Evolutionary conservation across 2,888 invertebrate species (phyloP).

Genomic region (Sphaeridia pumilis): DNA sequence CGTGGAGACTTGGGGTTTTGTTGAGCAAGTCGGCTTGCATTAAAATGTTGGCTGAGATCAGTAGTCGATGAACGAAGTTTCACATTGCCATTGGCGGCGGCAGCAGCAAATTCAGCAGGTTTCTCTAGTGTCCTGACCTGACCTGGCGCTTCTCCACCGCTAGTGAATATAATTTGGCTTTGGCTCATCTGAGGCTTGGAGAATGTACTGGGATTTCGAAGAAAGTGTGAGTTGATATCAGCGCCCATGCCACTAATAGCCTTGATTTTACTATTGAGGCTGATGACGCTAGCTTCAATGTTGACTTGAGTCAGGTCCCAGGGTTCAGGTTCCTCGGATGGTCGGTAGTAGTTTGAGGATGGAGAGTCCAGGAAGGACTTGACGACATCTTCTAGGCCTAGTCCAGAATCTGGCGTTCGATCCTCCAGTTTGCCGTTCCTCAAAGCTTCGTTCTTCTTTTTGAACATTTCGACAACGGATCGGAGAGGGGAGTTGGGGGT

Average conservation of each 20-base stretch:
- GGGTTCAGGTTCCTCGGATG: slow-evolving; percentile 69
- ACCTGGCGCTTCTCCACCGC: neutral
- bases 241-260: slow-evolving; percentile 63
- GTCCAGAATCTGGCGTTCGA: slow-evolving; percentile 32
- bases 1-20: slow-evolving; percentile 33
- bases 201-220: slow-evolving; percentile 16
- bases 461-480: slow-evolving; percentile 30
- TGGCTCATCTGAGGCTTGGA: slow-evolving; percentile 5
- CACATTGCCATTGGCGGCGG: too few relatives aligned
- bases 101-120: neutral
- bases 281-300: slow-evolving; percentile 77
- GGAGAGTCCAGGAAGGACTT: slow-evolving; percentile 47
- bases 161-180: neutral
- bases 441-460: slow-evolving; percentile 18
- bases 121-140: neutral
- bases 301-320: slow-evolving; percentile 75
- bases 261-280: slow-evolving; percentile 69
- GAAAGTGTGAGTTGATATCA: slow-evolving; percentile 25
- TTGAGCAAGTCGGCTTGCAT: neutral
- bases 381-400: slow-evolving; percentile 33
- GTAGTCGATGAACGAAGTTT: neutral
- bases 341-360: slow-evolving; percentile 65
- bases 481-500: slow-evolving; percentile 34
- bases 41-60: neutral
- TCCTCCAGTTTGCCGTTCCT: slow-evolving; percentile 19